Evolutionary conservation across 2,888 invertebrate species (phyloP).

Genomic region (Mamestra brassicae): DNA sequence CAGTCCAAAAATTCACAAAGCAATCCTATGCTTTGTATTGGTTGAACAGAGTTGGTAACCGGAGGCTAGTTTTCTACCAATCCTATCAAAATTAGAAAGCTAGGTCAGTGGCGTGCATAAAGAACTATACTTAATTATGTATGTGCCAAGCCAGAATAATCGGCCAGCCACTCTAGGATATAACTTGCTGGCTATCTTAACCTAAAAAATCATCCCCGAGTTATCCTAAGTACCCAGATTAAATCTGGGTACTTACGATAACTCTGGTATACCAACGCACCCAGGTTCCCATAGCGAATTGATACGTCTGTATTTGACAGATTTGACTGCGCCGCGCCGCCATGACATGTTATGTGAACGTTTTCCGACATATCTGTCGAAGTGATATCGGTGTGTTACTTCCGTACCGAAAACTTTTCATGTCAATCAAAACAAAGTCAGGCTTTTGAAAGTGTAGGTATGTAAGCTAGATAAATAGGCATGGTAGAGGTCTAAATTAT

Average conservation of each 20-base stretch:
- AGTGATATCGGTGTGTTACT: not conserved
- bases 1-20: not conserved
- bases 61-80: no score
- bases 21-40: no score
- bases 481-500: not conserved
- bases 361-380: not conserved
- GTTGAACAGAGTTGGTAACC: no score
- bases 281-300: not conserved
- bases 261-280: not conserved
- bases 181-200: no score
- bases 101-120: no score
- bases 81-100: no score
- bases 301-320: constrained; percentile 6
- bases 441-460: not conserved
- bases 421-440: not conserved
- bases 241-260: no score
- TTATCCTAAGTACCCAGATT: no score
- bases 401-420: constrained; percentile 1
- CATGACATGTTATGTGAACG: not conserved
- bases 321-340: not conserved
- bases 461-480: not conserved
- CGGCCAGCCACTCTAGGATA: no score
- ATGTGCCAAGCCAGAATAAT: no score
- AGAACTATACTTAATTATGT: no score
- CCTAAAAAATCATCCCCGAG: no score